A percentile compares a stretch with the other conserved stretches of the same genome.
Evolutionary conservation across 2,888 invertebrate genomes (phyloP).

Genomic region (Sinotaia quadrata): DNA sequence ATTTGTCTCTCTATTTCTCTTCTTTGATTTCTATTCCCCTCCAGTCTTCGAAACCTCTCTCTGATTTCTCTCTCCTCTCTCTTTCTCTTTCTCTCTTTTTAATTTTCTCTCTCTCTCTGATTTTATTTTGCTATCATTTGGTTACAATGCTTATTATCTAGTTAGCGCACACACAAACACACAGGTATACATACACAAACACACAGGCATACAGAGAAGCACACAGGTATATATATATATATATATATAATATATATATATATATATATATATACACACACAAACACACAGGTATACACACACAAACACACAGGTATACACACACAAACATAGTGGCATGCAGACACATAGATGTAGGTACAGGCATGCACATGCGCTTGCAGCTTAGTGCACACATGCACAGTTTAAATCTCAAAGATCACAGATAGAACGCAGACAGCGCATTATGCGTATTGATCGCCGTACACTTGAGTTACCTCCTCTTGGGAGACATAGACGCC

Average conservation of each 20-base stretch:
- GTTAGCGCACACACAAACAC: neutral
- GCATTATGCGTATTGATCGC: too few species aligned
- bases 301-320: too few species aligned
- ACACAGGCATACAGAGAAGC: neutral
- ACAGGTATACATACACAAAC: neutral
- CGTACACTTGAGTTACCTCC: too few species aligned
- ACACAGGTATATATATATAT: neutral
- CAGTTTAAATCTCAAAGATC: too few species aligned
- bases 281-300: neutral
- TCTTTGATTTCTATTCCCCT: too few species aligned
- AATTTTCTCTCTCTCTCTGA: neutral
- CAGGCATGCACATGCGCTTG: neutral
- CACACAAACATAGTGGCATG: neutral
- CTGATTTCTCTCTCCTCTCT: neutral
- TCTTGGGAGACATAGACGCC: too few species aligned
- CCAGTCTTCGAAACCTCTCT: neutral
- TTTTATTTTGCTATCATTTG: too few species aligned
- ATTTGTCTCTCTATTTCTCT: too few species aligned
- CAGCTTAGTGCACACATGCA: neutral
- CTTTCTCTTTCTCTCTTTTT: neutral
- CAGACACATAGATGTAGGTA: neutral
- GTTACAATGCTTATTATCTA: too few species aligned
- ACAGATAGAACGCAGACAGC: too few species aligned
- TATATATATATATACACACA: conserved; percentile 4
- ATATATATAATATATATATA: neutral